phyloP scores from a whole-genome alignment of 2,888 invertebrate genomes.

The Nomada hirtipes region DNA sequence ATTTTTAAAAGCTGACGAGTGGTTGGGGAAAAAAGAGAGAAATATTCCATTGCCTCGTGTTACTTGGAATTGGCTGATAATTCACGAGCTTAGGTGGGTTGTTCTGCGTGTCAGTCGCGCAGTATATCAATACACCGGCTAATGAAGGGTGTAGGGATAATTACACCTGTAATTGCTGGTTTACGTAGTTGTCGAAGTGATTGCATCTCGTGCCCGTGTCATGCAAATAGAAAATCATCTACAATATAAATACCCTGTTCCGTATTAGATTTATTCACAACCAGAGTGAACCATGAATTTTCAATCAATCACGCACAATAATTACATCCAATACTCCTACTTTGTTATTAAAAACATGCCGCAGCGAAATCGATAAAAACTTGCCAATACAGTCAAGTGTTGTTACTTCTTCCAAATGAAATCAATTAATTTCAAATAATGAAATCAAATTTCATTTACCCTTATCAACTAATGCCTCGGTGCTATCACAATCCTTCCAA shows the following conservation, averaged over 20 bases:
- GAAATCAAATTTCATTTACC: too few relatives aligned
- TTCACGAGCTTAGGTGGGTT: constrained; percentile 59
- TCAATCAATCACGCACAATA: too few relatives aligned
- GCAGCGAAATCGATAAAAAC: too few relatives aligned
- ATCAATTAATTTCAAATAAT: too few relatives aligned
- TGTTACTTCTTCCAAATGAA: too few relatives aligned
- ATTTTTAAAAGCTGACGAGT: neutral
- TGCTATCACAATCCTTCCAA: too few relatives aligned
- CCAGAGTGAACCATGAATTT: too few relatives aligned
- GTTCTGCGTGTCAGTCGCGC: constrained; percentile 58
- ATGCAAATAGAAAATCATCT: constrained; percentile 3
- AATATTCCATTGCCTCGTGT: constrained; percentile 26
- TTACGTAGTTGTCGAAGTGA: constrained; percentile 55
- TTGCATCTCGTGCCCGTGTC: constrained; percentile 23
- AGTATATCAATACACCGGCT: constrained; percentile 66
- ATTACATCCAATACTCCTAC: too few relatives aligned
- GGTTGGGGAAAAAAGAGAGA: neutral
- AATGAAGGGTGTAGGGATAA: constrained; percentile 65
- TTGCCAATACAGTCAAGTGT: too few relatives aligned
- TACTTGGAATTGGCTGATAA: constrained; percentile 62
- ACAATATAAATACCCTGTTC: neutral
- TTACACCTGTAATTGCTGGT: constrained; percentile 63
- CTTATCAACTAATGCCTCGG: too few relatives aligned
- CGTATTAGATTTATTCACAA: neutral
- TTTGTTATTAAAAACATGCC: too few relatives aligned